Evolutionary conservation across 2,113 vertebrate genomes (phyloP), one percentile per base, ranked within the genome.

Genomic region (Tetrao urogallus): DNA sequence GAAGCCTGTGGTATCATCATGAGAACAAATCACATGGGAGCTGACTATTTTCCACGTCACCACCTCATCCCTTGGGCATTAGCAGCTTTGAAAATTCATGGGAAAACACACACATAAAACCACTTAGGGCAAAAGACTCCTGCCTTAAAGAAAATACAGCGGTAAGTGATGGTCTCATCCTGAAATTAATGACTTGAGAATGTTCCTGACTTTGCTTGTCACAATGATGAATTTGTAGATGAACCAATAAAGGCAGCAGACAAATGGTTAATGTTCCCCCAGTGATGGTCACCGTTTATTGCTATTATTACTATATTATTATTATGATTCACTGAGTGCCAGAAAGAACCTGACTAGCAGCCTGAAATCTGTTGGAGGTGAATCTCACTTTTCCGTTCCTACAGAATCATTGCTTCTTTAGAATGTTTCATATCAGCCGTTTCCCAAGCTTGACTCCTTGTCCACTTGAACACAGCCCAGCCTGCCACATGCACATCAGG

Each of bases 231-330:
- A 90, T 96, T 72, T 88, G 76, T 79, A 89, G 82, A 52, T 25
- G 67, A 95, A 88, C 86, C 90, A 96, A 81, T 94, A 94, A 94
- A 92, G 78, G 57, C 15, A 85, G 74, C 65, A 32, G 48, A 80
- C 82, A 96, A 95, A 95, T 70, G 84, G 94, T 96, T 96, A 94
- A 96, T 58, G 90, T 75, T 82, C 76, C 63, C 57, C 76, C 88
- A 83, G 86, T 92, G 93, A 96, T 89, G 90, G 71, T 72, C 87
- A 84, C 72, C 77, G 56, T 72, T 93, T 95, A 97, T 97, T 93
- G 86, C 87, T 92, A 89, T 94, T 95, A 95, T 96, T 94, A 86
- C 73, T 94, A n/a, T 65, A 79, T 84, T 52, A 95, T 60, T 72
- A 79, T 77, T 76, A 92, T 93, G 89, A 90, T 85, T 96, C 83